Evolutionary conservation across 2,797 vertebrate genomes (phyloP), one percentile per base, ranked within the genome.

Genomic region (Melanotaenia parkinsoni): DNA sequence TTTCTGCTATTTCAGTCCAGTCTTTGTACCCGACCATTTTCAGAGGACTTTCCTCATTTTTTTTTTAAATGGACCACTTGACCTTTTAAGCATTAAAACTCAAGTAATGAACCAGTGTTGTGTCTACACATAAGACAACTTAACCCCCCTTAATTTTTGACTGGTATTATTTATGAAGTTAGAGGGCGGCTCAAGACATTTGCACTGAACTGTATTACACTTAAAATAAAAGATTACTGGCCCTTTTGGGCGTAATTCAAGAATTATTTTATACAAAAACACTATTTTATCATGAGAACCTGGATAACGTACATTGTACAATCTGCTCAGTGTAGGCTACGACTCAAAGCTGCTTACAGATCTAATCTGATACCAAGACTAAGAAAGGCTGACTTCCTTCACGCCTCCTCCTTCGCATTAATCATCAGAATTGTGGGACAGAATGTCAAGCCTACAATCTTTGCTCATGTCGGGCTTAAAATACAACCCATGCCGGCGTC

Each of bases 381-480:
- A 40, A 61, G 63, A 58, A 64, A 56, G 33, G 16, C 3, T 4
- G 50, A 26, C 68, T 76, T 45, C 64, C 61, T 58, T 43, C 59
- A 43, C 50, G 57, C 26, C 53, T 51, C 47, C 47, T 56, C 26
- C 24, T 62, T 30, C 61, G 54, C 58, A 83, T 88, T 72, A 81
- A 69, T 83, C 57, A 57, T 57, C 54, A 32, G 28, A 54, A 14
- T 6, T 61, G 16, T 54, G 26, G 66, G 26, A 64, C 33, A 77
- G 58, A 78, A 14, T 64, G 61, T 71, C 66, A 61, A 33, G 65
- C 51, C 58, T 18, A 54, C 37, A 58, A 74, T 79, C 51, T 51
- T 72, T 16, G 47, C 70, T 77, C 74, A 51, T 58, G 61, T 87
- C 80, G 70, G 61, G 68, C 58, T 63, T 65, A 65, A 66, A 74